Percentiles rank a stretch among this genome's conserved stretches.
These are phyloP conservation scores for Eustalomyia histrio DNA, from an alignment of 2,888 invertebrate species.

Conservation along the genomic window DNA sequence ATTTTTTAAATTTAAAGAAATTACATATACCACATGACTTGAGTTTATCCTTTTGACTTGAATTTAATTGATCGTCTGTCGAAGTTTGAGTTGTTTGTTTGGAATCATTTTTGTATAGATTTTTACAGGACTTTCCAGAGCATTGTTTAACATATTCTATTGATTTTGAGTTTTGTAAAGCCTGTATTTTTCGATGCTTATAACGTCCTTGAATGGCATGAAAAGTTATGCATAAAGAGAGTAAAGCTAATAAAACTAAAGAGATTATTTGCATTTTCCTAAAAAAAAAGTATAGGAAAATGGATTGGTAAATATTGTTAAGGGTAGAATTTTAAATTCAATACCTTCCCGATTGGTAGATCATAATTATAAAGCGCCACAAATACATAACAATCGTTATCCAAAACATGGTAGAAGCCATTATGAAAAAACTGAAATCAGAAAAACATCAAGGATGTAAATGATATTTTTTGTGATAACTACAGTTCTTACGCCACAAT, in stretches of 20 bases:
- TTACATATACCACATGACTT: conserved; percentile 1
- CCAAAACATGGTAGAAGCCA: conserved; percentile 72
- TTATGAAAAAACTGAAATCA: conserved; percentile 70
- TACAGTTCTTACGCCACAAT: conserved; percentile 63
- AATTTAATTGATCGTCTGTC: no score
- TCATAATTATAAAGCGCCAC: conserved; percentile 49
- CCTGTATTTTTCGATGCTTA: background rate
- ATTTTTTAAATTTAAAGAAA: background rate
- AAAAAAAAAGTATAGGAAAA: conserved; percentile 13
- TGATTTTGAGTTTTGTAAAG: background rate
- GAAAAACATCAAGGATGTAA: background rate
- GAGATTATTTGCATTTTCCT: conserved; percentile 52
- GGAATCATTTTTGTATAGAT: no score
- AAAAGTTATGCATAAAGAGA: conserved; percentile 41
- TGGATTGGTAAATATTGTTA: background rate
- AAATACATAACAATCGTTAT: conserved; percentile 68
- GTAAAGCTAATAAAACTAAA: conserved; percentile 38
- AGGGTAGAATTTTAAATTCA: background rate
- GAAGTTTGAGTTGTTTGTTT: no score
- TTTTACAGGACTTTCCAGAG: background rate
- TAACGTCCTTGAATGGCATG: conserved; percentile 18
- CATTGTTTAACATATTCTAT: background rate
- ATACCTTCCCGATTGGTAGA: conserved; percentile 63
- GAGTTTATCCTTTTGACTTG: background rate
- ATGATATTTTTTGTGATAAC: conserved; percentile 7